phyloP scores from a whole-genome alignment of 2,888 invertebrate species.

The Apamea monoglypha region DNA sequence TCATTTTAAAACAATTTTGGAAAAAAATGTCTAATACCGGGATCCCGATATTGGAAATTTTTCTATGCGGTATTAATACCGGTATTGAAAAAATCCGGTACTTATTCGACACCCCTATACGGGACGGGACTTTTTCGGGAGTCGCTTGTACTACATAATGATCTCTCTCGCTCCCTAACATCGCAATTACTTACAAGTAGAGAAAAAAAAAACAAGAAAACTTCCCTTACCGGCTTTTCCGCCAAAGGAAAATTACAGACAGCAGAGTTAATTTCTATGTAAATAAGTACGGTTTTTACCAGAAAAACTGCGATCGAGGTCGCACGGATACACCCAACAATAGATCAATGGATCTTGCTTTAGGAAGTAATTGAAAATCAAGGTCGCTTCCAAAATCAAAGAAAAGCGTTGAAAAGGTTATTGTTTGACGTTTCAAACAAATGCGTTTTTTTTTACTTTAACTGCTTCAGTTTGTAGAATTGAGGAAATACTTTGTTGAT shows the following conservation, averaged over 20 bases:
- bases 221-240: slow-evolving; percentile 1
- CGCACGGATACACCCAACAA: slow-evolving; percentile 49
- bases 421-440: slow-evolving; percentile 36
- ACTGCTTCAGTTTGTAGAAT: slow-evolving; percentile 22
- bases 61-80: too few species aligned
- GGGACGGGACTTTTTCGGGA: too few species aligned
- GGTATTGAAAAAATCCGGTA: too few species aligned
- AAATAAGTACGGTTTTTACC: slow-evolving; percentile 49
- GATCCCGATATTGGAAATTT: too few species aligned
- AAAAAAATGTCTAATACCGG: too few species aligned
- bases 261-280: slow-evolving; percentile 29
- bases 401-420: slow-evolving; percentile 51
- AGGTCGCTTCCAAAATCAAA: slow-evolving; percentile 58
- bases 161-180: too few species aligned
- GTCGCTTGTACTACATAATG: too few species aligned
- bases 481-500: slow-evolving; percentile 23
- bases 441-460: not conserved
- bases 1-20: too few species aligned
- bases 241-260: slow-evolving; percentile 27
- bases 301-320: slow-evolving; percentile 60
- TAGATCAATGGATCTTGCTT: slow-evolving; percentile 51
- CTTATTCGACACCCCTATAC: too few species aligned
- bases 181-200: not conserved
- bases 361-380: slow-evolving; percentile 65
- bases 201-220: not conserved